These are phyloP conservation scores for Mimumesa dahlbomi DNA, from an alignment of 2,888 invertebrate species.

Conservation along the genomic window DNA sequence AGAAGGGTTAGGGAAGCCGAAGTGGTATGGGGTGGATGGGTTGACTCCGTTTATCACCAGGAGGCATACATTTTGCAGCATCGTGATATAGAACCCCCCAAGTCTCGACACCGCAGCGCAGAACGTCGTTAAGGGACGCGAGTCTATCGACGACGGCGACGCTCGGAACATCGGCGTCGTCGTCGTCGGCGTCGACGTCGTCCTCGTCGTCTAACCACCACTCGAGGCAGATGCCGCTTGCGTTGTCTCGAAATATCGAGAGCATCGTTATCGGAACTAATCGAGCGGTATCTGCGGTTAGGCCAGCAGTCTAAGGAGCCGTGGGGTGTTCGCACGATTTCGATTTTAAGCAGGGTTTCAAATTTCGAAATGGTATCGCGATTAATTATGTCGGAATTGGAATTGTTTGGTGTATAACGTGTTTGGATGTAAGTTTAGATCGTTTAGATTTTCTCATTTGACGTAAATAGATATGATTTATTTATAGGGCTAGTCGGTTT, in stretches of 20 bases:
- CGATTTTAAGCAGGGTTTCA: neutral
- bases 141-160: constrained; percentile 51
- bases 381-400: constrained; percentile 7
- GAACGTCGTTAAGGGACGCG: constrained; percentile 71
- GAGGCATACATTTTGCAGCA: constrained; percentile 75
- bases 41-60: constrained; percentile 73
- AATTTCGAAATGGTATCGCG: neutral
- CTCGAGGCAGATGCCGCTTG: constrained; percentile 30
- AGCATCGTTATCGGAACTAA: constrained; percentile 52
- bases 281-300: constrained; percentile 37
- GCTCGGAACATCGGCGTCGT: constrained; percentile 3
- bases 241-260: constrained; percentile 46
- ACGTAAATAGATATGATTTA: too few species aligned
- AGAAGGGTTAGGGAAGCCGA: constrained; percentile 37
- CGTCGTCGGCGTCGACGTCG: constrained; percentile 13
- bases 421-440: too few species aligned
- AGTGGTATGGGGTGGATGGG: constrained; percentile 28
- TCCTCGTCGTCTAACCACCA: constrained; percentile 38
- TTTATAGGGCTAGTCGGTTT: too few species aligned
- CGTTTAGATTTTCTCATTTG: too few species aligned
- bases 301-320: constrained; percentile 14
- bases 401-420: neutral
- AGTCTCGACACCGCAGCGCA: constrained; percentile 63
- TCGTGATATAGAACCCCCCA: constrained; percentile 65
- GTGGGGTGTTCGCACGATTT: neutral